These are phyloP conservation scores for Pseudeuparius sepicola DNA, from an alignment of 2,888 invertebrate genomes.

Conservation along the genomic window DNA sequence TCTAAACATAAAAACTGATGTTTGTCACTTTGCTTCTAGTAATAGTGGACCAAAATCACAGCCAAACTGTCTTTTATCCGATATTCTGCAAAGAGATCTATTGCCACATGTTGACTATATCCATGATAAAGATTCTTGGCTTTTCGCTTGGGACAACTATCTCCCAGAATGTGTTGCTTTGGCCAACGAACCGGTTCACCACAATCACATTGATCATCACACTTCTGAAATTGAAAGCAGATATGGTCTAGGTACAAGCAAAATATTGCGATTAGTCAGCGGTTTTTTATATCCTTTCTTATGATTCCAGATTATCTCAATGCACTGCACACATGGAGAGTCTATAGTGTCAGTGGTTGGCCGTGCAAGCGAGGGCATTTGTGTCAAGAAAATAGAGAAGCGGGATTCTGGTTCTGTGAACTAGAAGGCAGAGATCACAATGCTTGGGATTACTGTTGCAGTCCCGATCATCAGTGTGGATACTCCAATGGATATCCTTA, in stretches of 20 bases:
- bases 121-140: constrained; percentile 57
- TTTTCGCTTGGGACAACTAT: constrained; percentile 71
- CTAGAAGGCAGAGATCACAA: constrained; percentile 59
- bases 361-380: constrained; percentile 58
- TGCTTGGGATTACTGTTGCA: constrained; percentile 81
- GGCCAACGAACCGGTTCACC: constrained; percentile 23
- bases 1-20: background rate
- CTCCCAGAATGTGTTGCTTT: constrained; percentile 53
- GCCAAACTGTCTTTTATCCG: constrained; percentile 67
- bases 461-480: constrained; percentile 73
- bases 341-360: constrained; percentile 73
- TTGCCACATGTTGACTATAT: constrained; percentile 63
- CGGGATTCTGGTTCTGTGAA: constrained; percentile 79
- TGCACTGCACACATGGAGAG: constrained; percentile 47
- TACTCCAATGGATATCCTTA: constrained; percentile 73
- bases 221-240: no score
- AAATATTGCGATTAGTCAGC: no score
- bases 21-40: background rate
- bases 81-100: constrained; percentile 65
- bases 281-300: no score
- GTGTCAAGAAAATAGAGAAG: constrained; percentile 63
- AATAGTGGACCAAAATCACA: constrained; percentile 21
- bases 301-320: constrained; percentile 22
- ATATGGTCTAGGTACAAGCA: no score
- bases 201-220: constrained; percentile 20